phyloP scores from a whole-genome alignment of 2,888 invertebrate genomes.

The Cosmorhoe ocellata region DNA sequence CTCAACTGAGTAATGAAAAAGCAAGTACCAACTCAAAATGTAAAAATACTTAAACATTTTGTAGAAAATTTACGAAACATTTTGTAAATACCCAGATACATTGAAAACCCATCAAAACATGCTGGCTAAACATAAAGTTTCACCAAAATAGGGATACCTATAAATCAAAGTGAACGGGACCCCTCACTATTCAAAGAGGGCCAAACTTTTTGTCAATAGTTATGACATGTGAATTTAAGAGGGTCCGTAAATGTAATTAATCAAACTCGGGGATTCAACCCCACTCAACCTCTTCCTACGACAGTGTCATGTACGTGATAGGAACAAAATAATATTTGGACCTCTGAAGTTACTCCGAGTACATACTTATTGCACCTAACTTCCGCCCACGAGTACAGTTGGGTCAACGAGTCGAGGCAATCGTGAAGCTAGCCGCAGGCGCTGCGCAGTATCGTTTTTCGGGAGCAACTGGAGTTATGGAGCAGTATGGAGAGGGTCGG shows the following conservation, averaged over 20 bases:
- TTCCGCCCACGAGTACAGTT: too few species aligned
- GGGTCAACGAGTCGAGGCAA: too few species aligned
- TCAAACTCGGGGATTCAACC: conserved; percentile 51
- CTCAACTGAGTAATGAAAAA: too few species aligned
- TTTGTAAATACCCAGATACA: too few species aligned
- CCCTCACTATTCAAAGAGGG: conserved; percentile 23
- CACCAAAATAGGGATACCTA: conserved; percentile 2
- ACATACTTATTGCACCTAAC: too few species aligned
- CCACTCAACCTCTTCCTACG: conserved; percentile 46
- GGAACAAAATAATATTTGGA: background rate
- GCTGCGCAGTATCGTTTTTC: too few species aligned
- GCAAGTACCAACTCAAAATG: too few species aligned
- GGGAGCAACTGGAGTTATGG: too few species aligned
- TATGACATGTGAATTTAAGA: conserved; percentile 67
- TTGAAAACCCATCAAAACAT: background rate
- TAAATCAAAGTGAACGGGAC: conserved; percentile 12
- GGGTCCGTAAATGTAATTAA: conserved; percentile 64
- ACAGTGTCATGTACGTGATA: conserved; percentile 22
- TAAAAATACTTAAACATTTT: too few species aligned
- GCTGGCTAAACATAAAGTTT: conserved; percentile 3
- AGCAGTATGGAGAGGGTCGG: too few species aligned
- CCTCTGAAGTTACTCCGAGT: background rate
- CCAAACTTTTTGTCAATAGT: conserved; percentile 56
- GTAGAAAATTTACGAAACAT: too few species aligned
- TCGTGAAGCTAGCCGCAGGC: too few species aligned